Base-by-base conservation (phyloP, 92 coral and sea anemone species). In the Phymanthus crucifer region DNA sequence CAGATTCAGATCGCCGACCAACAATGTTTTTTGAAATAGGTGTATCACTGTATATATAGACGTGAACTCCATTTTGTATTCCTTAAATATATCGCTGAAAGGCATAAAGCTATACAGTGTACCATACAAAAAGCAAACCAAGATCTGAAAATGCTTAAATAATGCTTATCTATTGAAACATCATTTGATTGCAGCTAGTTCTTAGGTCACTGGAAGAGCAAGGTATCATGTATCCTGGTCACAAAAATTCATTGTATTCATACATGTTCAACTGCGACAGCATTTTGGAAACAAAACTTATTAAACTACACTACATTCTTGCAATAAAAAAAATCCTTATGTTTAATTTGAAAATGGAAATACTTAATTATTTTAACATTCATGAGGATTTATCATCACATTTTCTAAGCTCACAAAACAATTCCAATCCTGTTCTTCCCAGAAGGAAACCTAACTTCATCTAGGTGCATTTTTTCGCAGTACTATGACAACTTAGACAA, bases 401-500 rank as follows among this genome's bases (percentile, higher is more conserved):
- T 40, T 36, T 18, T 45, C 29, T n/a, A 40, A 38, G 48, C 17
- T 34, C 43, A 70, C 23, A 32, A 14, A 18, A 32, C 7, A 52
- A 74, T 33, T 36, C 43, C 38, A 13, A n/a, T 0, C 24, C 45
- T 18, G 26, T 66, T 13, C 26, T 61, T 24, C 4, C 32, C 13
- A 24, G 24, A 52, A 19, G 35, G 17, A 40, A 26, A 33, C 43
- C 36, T 72, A 40, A 24, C 45, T 23, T 45, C 21, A 72, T 26
- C 54, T n/a, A 18, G 17, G 21, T 43, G 40, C 81, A 77, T 77
- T 77, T 70, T 64, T 77, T 64, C 81, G 2, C 4, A 76, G 37
- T 38, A 52, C 81, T 77, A 77, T 77, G 81, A 70, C 57, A 77
- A 77, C 81, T 75, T 56, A 10, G 48, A 19, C 16, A 33, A 27